These are phyloP conservation scores for Pocota personata DNA, from an alignment of 2,888 invertebrate genomes.

Conservation along the genomic window DNA sequence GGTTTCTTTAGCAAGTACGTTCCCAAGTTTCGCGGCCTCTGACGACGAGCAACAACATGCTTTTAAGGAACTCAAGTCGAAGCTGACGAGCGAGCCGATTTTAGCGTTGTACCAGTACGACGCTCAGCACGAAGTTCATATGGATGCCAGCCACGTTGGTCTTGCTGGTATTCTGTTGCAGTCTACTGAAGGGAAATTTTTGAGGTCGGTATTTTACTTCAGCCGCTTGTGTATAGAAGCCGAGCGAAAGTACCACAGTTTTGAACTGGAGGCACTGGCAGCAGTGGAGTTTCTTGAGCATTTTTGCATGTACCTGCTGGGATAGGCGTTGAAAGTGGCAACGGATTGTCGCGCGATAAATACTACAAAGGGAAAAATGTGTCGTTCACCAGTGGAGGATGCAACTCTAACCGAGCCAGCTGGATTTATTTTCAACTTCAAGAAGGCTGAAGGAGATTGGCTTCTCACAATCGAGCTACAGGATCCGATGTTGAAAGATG, in stretches of 20 bases:
- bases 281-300: constrained; percentile 13
- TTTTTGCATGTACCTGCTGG: background rate
- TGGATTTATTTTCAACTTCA: constrained; percentile 25
- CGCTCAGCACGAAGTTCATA: too few relatives aligned
- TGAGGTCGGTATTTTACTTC: constrained; percentile 62
- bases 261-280: constrained; percentile 9
- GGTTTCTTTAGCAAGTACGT: constrained; percentile 71
- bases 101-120: constrained; percentile 6
- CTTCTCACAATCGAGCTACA: background rate
- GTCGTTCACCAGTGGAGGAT: constrained; percentile 17
- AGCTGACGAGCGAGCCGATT: constrained; percentile 37
- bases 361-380: background rate
- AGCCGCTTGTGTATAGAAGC: constrained; percentile 64
- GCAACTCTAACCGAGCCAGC: background rate
- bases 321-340: background rate
- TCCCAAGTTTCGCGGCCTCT: constrained; percentile 41
- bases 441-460: constrained; percentile 43
- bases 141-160: too few relatives aligned
- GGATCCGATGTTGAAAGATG: constrained; percentile 6
- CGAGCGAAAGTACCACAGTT: background rate
- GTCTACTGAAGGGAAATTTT: too few relatives aligned
- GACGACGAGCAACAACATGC: constrained; percentile 30
- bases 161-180: constrained; percentile 68
- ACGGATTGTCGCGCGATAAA: constrained; percentile 10
- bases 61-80: too few relatives aligned